Percentiles rank a stretch among this genome's conserved stretches.
Conservation (phyloP, 1,140 invertebrate species). For the Lerema accius region DNA sequence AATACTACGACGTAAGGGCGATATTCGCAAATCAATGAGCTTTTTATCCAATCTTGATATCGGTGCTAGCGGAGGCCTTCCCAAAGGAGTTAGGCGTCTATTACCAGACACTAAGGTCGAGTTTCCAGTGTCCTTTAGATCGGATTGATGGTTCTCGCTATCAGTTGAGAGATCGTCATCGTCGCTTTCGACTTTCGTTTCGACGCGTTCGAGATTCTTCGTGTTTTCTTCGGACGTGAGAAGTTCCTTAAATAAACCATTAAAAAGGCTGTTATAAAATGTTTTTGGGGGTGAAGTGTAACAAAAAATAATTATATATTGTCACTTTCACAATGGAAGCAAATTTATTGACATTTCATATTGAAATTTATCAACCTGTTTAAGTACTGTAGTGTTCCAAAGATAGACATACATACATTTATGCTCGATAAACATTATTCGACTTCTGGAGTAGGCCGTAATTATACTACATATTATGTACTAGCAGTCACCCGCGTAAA, state of each 20-base stretch:
- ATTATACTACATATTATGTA: too few species aligned
- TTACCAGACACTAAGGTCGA: constrained; percentile 39
- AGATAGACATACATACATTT: too few species aligned
- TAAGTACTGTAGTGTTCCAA: too few species aligned
- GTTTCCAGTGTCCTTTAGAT: constrained; percentile 56
- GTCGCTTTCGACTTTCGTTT: constrained; percentile 77
- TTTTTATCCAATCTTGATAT: constrained; percentile 68
- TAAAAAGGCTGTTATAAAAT: too few species aligned
- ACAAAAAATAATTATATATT: too few species aligned
- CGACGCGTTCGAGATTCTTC: constrained; percentile 69
- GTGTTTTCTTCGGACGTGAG: constrained; percentile 78
- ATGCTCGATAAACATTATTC: too few species aligned
- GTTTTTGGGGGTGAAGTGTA: too few species aligned
- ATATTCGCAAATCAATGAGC: constrained; percentile 63
- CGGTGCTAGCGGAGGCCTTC: constrained; percentile 63
- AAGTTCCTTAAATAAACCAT: constrained; percentile 72
- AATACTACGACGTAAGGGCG: constrained; percentile 59
- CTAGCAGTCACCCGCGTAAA: too few species aligned
- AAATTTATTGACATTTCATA: too few species aligned
- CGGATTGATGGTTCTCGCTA: constrained; percentile 69
- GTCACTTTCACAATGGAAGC: too few species aligned
- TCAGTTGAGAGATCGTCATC: constrained; percentile 76
- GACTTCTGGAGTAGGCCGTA: too few species aligned
- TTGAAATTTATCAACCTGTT: too few species aligned
- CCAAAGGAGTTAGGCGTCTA: constrained; percentile 57